Evolutionary conservation across 2,113 vertebrate genomes (phyloP).

Genomic region (Channa maculata): DNA sequence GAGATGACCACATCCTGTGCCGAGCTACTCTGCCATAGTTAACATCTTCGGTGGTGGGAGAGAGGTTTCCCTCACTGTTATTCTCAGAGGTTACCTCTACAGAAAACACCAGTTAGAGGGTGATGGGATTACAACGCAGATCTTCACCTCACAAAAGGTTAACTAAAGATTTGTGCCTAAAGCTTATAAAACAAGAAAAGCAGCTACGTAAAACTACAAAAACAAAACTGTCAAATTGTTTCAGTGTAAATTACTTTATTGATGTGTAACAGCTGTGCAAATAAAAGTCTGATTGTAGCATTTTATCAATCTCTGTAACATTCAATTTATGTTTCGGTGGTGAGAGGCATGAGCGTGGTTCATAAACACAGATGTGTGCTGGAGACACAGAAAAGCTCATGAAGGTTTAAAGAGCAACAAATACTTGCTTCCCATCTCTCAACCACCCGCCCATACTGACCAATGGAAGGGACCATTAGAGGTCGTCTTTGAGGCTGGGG

Average conservation of each 20-base stretch:
- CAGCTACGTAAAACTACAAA: not conserved
- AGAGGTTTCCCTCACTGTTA: conserved; percentile 91
- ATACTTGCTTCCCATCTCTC: conserved; percentile 1
- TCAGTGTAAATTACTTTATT: not conserved
- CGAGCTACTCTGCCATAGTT: conserved; percentile 87
- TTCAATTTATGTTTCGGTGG: conserved; percentile 18
- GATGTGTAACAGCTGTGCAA: no score
- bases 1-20: conserved; percentile 83
- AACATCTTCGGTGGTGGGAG: conserved; percentile 87
- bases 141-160: conserved; percentile 31
- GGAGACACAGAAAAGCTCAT: conserved; percentile 68
- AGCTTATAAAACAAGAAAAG: conserved; percentile 18
- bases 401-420: conserved; percentile 49
- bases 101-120: conserved; percentile 84
- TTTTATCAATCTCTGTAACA: conserved; percentile 16
- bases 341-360: conserved; percentile 69
- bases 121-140: conserved; percentile 64
- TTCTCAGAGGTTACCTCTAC: conserved; percentile 92
- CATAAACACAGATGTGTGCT: conserved; percentile 58
- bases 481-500: conserved; percentile 86
- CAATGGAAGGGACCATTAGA: conserved; percentile 88
- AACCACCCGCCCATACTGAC: conserved; percentile 84
- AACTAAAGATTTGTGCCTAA: conserved; percentile 11
- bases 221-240: not conserved
- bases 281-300: not conserved